Evolutionary conservation across 2,888 invertebrate genomes (phyloP), one percentile per base, ranked within the genome.

Genomic region (Camptogramma bilineatum): DNA sequence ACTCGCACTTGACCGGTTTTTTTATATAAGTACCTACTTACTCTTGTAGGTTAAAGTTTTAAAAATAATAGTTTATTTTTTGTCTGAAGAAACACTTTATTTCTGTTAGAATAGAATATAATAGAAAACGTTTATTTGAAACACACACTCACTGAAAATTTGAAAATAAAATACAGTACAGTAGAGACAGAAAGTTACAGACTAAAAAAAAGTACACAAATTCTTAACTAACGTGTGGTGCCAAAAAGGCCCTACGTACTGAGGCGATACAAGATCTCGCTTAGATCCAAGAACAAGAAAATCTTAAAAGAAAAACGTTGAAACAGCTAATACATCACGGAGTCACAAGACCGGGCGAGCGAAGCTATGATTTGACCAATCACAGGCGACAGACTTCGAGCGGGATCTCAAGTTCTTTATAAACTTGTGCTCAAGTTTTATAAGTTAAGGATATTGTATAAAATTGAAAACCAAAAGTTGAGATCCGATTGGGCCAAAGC

Each of bases 321-420:
- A 58, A 39, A 16, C 54, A 42, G 66, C 66, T n/a, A 66, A 62
- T 66, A 59, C 62, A 62, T 59, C 66, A 66, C 66, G 66, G 21
- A 62, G 47, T 17, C 28, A 16, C 48, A 48, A 28, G 51, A 48
- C 4, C 24, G 58, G 21, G 58, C 65, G 48, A 64, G 54, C 69
- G n/a, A 71, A 70, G 70, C 58, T 66, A 62, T 73, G 71, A 73
- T 73, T 73, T 73, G 71, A 71, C 72, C 73, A 73, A 73, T 73
- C 70, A 70, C 62, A 60, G 54, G 54, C 47, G 28, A 46, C 50
- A 17, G 50, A 28, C 61, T 51, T 50, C 62, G 24, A n/a, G 24
- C 47, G 39, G 50, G 0, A 24, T 28, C 44, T 52, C 13, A 56
- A 60, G 47, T 48, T 47, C n/a, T 52, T 59, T 53, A 17, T 24